Evolutionary conservation across 2,113 vertebrate genomes (phyloP).

Genomic region (Prinia subflava): DNA sequence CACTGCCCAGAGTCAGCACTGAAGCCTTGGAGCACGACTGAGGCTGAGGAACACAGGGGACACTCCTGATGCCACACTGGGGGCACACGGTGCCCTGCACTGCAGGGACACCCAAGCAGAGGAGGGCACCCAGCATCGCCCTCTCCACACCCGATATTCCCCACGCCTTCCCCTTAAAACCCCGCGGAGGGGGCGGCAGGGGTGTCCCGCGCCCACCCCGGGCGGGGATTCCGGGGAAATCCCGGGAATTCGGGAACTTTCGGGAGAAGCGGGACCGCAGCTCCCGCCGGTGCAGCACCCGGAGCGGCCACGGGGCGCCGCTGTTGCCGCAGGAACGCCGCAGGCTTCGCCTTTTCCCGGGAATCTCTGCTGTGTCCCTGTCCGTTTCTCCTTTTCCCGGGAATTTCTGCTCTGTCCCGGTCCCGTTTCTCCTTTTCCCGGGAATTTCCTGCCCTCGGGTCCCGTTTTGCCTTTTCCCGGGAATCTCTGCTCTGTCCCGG

Average conservation of each 20-base stretch:
- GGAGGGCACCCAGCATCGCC: background rate
- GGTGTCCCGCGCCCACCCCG: accelerated
- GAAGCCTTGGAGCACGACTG: background rate
- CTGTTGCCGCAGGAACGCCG: background rate
- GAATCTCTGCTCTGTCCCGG: too few relatives aligned
- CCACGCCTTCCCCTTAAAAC: too few relatives aligned
- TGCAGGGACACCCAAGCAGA: accelerated
- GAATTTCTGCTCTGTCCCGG: too few relatives aligned
- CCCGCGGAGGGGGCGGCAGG: background rate
- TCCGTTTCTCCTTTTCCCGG: too few relatives aligned
- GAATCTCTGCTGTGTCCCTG: background rate
- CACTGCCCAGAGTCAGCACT: background rate
- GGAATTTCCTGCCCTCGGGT: background rate
- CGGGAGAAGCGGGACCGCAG: accelerated
- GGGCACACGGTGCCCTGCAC: background rate
- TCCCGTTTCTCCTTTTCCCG: background rate
- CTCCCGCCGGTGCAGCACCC: background rate
- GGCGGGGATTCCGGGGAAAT: background rate
- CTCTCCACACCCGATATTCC: accelerated
- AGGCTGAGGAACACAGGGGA: background rate
- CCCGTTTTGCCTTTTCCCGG: too few relatives aligned
- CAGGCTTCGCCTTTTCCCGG: background rate
- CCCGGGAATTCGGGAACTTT: accelerated
- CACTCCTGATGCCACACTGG: background rate
- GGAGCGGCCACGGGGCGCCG: background rate